These are phyloP conservation scores for Tenthredo mesomela DNA, from an alignment of 2,888 invertebrate species.

Conservation along the genomic window DNA sequence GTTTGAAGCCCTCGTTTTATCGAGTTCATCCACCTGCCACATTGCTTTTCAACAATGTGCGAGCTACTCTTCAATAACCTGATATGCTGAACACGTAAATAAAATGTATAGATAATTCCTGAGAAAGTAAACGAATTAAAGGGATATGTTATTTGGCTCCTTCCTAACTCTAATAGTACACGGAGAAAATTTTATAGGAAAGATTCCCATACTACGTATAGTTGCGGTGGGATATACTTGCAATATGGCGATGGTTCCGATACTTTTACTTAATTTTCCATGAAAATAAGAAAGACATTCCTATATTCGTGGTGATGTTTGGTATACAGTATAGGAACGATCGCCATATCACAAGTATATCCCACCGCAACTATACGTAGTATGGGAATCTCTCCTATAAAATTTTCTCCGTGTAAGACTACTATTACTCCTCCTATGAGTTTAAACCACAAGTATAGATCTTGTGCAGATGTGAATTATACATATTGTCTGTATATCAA, in stretches of 20 bases:
- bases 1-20: conserved; percentile 1
- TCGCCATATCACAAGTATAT: no score
- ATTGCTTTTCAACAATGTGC: not conserved
- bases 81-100: not conserved
- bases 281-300: no score
- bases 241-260: no score
- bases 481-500: not conserved
- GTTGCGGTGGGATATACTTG: no score
- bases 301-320: no score
- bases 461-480: not conserved
- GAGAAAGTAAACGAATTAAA: not conserved
- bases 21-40: conserved; percentile 5
- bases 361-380: no score
- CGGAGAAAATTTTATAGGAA: no score
- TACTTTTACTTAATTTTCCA: no score
- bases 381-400: no score
- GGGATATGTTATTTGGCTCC: not conserved
- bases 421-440: not conserved
- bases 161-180: not conserved
- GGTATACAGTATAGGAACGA: no score
- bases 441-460: not conserved
- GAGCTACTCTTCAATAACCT: not conserved
- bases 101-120: not conserved
- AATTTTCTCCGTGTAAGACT: no score
- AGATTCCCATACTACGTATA: no score